Base-by-base conservation (phyloP, 2,888 invertebrate species). In the Lasioglossum oenotherae region DNA sequence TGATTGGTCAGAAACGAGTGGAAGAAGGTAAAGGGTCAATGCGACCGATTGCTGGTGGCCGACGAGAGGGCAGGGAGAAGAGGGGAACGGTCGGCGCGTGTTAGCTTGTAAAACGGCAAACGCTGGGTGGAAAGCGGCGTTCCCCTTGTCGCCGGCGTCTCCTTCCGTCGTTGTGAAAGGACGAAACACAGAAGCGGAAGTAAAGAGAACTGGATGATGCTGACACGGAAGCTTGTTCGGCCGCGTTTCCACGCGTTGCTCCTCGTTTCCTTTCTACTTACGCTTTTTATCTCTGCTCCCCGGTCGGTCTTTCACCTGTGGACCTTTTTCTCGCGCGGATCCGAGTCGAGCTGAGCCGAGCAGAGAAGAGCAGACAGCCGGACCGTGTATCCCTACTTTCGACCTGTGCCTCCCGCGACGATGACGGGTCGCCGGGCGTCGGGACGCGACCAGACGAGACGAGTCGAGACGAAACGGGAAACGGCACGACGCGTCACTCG, bases 401-500 rank as follows among this genome's bases (percentile, higher is more conserved):
- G 41, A 73, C 72, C 53, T 83, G 81, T 81, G 57, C 35, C 81
- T 84, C 82, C 85, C 87, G 64, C 89, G 84, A n/a, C 53, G 53
- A n/a, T 88, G 86, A 87, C 87, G 87, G n/a, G n/a, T n/a, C n/a
- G n/a, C n/a, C n/a, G n/a, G n/a, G n/a, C n/a, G n/a, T n/a, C n/a
- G n/a, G 89, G 91, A 90, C 67, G 31, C 19, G 23, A 10, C 64
- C 31, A 31, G 64, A 64, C 64, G 67, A 67, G 67, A 16, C 67
- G 19, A 49, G 64, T 19, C 35, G 67, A 67, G 67, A 67, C 67
- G 67, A 67, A 19, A 67, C 67, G 35, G 35, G 67, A 67, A 67
- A 67, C 89, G 84, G 88, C 87, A 87, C 87, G 87, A 90, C 91
- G 90, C 91, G 91, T 92, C 91, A 91, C 90, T 92, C 91, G 91